These are phyloP conservation scores for Theristicus caerulescens DNA, from an alignment of 2,113 vertebrate genomes.

Conservation along the genomic window DNA sequence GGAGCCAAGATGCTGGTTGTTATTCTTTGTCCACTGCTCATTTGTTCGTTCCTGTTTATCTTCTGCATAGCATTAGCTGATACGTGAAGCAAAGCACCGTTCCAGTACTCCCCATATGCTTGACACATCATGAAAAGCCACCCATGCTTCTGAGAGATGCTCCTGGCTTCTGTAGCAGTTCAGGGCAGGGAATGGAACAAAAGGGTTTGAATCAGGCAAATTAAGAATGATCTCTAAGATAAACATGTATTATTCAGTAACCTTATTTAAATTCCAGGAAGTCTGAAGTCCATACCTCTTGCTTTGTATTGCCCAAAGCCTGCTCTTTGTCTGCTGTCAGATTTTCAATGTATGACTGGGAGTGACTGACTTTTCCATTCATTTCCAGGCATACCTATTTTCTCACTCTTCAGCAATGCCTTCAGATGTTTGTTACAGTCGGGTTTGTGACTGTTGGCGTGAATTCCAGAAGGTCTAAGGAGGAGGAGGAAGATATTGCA, in stretches of 20 bases:
- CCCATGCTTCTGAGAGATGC: background rate
- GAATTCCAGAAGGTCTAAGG: background rate
- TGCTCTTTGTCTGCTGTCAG: conserved; percentile 32
- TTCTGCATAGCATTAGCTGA: background rate
- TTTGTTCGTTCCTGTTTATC: background rate
- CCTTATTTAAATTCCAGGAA: conserved; percentile 20
- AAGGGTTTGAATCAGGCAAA: background rate
- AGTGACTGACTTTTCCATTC: background rate
- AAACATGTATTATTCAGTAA: conserved; percentile 34
- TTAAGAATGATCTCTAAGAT: conserved; percentile 29
- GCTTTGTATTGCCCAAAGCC: background rate
- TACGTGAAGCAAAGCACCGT: background rate
- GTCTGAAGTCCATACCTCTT: background rate
- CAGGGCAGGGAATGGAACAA: background rate
- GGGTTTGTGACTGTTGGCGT: background rate
- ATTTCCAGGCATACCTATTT: background rate
- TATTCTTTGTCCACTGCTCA: background rate
- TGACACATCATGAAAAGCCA: background rate
- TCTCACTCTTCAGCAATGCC: background rate
- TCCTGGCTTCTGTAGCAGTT: background rate
- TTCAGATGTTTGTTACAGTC: background rate
- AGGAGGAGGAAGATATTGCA: background rate
- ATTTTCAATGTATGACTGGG: background rate
- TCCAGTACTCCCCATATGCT: background rate
- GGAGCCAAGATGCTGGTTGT: background rate